Conservation (phyloP, 2,888 invertebrate species). For the Phasia obesa region DNA sequence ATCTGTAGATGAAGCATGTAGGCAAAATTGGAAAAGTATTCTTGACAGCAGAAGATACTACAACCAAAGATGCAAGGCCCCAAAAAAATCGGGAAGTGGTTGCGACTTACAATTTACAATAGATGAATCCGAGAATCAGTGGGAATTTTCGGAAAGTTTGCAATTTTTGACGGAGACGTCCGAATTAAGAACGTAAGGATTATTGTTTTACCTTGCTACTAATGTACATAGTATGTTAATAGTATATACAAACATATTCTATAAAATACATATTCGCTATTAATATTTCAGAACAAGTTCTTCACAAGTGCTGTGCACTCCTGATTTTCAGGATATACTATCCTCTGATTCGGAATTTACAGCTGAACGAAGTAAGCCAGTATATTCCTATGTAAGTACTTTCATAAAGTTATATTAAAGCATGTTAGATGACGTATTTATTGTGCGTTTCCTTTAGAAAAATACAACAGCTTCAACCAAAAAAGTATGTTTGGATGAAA, state of each 20-base stretch:
- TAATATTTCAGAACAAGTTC: background rate
- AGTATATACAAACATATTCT: too few relatives aligned
- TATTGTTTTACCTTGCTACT: background rate
- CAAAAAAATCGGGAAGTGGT: background rate
- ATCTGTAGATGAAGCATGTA: background rate
- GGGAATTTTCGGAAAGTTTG: constrained; percentile 6
- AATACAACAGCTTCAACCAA: constrained; percentile 9
- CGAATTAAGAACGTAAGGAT: constrained; percentile 7
- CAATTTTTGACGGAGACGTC: constrained; percentile 1
- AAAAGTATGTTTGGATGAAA: constrained; percentile 6
- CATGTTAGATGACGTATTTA: background rate
- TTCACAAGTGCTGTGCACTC: background rate
- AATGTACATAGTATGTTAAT: background rate
- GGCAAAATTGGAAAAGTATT: constrained; percentile 1
- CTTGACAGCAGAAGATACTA: constrained; percentile 13
- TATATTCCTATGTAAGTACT: background rate
- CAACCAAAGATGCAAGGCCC: background rate
- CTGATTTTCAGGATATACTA: background rate
- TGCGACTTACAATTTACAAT: background rate
- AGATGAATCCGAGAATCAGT: background rate
- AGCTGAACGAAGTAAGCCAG: background rate
- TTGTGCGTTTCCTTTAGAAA: constrained; percentile 7
- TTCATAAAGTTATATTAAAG: background rate
- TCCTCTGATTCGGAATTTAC: background rate
- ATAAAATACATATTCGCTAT: too few relatives aligned